These are phyloP conservation scores for Planococcus citri DNA, from an alignment of 1,140 invertebrate species.

Conservation along the genomic window DNA sequence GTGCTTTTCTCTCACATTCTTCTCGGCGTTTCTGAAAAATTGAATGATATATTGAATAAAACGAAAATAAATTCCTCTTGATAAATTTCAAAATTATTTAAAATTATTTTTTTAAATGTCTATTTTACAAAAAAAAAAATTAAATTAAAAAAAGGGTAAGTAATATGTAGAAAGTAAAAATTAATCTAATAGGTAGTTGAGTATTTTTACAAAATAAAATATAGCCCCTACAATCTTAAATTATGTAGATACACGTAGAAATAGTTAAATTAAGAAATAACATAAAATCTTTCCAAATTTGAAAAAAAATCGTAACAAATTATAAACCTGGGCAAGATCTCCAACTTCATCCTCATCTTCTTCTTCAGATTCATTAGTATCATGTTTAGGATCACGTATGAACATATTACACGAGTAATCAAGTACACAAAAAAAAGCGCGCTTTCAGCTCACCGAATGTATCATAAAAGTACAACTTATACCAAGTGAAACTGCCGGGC, in stretches of 20 bases:
- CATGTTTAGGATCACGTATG: constrained; percentile 1
- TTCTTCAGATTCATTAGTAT: not conserved
- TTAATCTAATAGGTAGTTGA: no score
- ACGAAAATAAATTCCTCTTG: not conserved
- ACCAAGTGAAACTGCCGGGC: not conserved
- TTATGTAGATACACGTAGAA: no score
- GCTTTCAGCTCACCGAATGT: not conserved
- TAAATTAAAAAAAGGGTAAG: no score
- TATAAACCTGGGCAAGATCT: not conserved
- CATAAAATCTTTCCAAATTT: not conserved
- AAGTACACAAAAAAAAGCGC: not conserved
- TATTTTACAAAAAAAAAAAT: not conserved
- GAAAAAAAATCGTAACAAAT: not conserved
- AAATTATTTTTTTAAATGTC: no score
- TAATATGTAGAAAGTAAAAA: no score
- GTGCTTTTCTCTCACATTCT: constrained; percentile 78
- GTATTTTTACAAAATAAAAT: no score
- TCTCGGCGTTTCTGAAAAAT: constrained; percentile 56
- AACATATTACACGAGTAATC: not conserved
- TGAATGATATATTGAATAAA: constrained; percentile 20
- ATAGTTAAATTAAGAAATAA: no score
- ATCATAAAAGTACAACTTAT: not conserved
- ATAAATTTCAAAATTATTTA: not conserved
- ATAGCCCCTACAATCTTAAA: no score
- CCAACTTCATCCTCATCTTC: constrained; percentile 4